These are phyloP conservation scores for Rhyacichthys aspro DNA, from an alignment of 2,797 vertebrate species.

Conservation along the genomic window DNA sequence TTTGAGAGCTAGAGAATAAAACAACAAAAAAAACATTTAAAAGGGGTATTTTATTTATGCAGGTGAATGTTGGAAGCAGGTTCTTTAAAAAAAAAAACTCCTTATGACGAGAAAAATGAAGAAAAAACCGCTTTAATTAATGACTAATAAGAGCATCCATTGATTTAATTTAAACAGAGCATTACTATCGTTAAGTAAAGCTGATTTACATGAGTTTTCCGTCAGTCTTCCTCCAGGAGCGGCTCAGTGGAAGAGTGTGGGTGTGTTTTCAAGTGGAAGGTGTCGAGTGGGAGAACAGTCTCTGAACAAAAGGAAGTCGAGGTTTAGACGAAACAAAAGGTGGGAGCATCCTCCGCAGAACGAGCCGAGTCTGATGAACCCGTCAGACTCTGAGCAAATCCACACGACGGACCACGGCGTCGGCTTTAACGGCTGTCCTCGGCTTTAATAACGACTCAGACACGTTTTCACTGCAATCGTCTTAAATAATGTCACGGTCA, in stretches of 20 bases:
- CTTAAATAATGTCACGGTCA: constrained; percentile 5
- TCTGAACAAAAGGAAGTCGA: constrained; percentile 14
- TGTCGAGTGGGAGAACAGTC: constrained; percentile 39
- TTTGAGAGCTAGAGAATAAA: no score
- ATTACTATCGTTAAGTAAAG: no score
- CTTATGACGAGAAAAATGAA: no score
- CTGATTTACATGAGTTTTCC: no score
- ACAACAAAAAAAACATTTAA: no score
- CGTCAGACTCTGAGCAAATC: constrained; percentile 14
- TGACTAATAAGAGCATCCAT: no score
- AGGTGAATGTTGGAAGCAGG: no score
- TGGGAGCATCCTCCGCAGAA: constrained; percentile 32
- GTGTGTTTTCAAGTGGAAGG: constrained; percentile 49
- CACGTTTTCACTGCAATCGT: constrained; percentile 10
- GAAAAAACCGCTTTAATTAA: no score
- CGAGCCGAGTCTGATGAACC: constrained; percentile 20
- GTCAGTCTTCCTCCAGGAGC: not conserved
- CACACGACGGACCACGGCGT: constrained; percentile 8
- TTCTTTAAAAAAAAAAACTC: no score
- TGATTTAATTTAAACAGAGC: no score
- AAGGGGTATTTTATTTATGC: no score
- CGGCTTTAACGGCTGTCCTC: not conserved
- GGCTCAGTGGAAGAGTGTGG: constrained; percentile 41
- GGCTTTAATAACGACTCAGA: constrained; percentile 6
- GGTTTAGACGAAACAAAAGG: constrained; percentile 31